Percentiles rank a stretch among this genome's conserved stretches.
These are phyloP conservation scores for Lutraria rhynchaena DNA, from an alignment of 1,140 invertebrate species.

Conservation along the genomic window DNA sequence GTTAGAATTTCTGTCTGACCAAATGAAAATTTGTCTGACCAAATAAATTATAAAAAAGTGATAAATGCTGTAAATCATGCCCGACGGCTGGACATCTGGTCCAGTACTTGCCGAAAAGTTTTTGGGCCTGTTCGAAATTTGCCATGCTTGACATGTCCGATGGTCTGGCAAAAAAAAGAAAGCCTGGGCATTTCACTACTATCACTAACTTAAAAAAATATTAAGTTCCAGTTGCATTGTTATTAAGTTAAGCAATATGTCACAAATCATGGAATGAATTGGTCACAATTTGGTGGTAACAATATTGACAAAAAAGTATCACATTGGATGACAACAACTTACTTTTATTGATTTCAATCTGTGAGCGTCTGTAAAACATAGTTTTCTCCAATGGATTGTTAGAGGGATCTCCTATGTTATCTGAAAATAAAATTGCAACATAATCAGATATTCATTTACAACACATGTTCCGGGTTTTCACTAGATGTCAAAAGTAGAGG, in stretches of 20 bases:
- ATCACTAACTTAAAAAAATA: background rate
- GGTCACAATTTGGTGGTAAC: constrained; percentile 30
- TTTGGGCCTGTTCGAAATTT: too few relatives aligned
- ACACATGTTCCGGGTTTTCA: too few relatives aligned
- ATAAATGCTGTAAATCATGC: too few relatives aligned
- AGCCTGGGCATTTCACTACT: background rate
- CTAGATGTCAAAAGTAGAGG: too few relatives aligned
- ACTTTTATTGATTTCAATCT: constrained; percentile 92
- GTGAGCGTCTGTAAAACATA: constrained; percentile 97
- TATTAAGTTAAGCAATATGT: background rate
- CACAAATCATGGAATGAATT: background rate
- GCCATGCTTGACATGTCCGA: too few relatives aligned
- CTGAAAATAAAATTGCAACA: constrained; percentile 83
- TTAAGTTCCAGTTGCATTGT: background rate
- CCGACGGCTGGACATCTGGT: too few relatives aligned
- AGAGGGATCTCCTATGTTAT: constrained; percentile 97
- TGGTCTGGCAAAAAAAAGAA: too few relatives aligned
- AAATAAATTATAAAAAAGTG: too few relatives aligned
- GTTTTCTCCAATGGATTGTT: constrained; percentile 97
- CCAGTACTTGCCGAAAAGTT: too few relatives aligned
- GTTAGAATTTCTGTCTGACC: too few relatives aligned
- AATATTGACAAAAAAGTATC: background rate
- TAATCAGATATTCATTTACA: too few relatives aligned
- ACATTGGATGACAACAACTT: constrained; percentile 80
- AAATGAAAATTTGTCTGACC: too few relatives aligned